Evolutionary conservation across 2,888 invertebrate genomes (phyloP).

Genomic region (Caenorhabditis sp.): DNA sequence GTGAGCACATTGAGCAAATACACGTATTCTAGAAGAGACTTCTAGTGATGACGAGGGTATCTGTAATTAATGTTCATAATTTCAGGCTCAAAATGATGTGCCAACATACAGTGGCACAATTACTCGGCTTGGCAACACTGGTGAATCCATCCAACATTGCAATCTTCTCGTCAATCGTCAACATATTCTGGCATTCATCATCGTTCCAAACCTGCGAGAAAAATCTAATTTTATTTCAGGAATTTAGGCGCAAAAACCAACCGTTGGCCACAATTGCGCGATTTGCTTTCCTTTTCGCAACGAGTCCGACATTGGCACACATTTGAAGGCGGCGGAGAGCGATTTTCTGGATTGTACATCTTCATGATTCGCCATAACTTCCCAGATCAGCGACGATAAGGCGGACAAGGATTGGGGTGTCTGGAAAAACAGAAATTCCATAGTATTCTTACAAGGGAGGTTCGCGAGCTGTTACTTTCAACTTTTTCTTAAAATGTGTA

Average conservation of each 20-base stretch:
- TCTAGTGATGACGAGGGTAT: slow-evolving; percentile 40
- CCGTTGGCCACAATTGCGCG: slow-evolving; percentile 49
- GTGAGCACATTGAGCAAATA: slow-evolving; percentile 50
- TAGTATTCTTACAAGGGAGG: too few species aligned
- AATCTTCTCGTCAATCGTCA: slow-evolving; percentile 46
- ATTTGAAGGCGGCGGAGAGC: slow-evolving; percentile 44
- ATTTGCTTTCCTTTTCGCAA: slow-evolving; percentile 45
- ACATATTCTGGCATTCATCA: slow-evolving; percentile 28
- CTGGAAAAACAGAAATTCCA: slow-evolving; percentile 1
- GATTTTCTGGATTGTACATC: slow-evolving; percentile 48
- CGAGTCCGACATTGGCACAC: slow-evolving; percentile 48
- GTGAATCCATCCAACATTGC: slow-evolving; percentile 46
- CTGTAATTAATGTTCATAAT: slow-evolving; percentile 9
- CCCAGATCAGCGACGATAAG: slow-evolving; percentile 52
- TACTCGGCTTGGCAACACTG: slow-evolving; percentile 27
- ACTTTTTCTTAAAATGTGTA: too few species aligned
- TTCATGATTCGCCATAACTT: slow-evolving; percentile 55
- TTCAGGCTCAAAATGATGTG: neutral
- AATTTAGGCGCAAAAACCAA: slow-evolving; percentile 5
- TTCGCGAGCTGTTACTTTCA: too few species aligned
- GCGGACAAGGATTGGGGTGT: slow-evolving; percentile 24
- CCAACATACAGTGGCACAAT: slow-evolving; percentile 24
- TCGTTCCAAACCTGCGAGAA: slow-evolving; percentile 43
- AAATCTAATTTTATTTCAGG: neutral
- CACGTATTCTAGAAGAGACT: slow-evolving; percentile 36